These are phyloP conservation scores for Vandiemenella viatica DNA, from an alignment of 2,888 invertebrate species.

Conservation along the genomic window DNA sequence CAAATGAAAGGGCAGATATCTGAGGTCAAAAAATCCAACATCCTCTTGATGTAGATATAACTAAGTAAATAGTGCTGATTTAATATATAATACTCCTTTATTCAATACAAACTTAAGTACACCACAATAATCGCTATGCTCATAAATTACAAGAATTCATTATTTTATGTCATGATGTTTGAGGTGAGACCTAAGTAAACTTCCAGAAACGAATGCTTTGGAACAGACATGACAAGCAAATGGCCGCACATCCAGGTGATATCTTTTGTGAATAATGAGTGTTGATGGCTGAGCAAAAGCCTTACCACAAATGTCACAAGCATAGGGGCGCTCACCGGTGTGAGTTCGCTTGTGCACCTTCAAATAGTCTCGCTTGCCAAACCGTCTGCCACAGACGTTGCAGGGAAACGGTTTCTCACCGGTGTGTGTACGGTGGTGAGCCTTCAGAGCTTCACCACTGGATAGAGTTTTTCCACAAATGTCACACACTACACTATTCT, in stretches of 20 bases:
- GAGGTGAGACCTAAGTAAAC: slow-evolving; percentile 9
- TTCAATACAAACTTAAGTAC: no score
- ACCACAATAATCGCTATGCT: no score
- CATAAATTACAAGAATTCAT: no score
- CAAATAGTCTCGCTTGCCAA: slow-evolving; percentile 21
- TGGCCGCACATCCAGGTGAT: slow-evolving; percentile 22
- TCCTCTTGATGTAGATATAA: no score
- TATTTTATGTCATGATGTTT: no score
- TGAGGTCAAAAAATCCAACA: no score
- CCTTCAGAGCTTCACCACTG: neutral
- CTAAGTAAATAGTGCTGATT: no score
- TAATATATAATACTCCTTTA: no score
- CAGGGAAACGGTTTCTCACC: slow-evolving; percentile 15
- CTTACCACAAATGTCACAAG: slow-evolving; percentile 25
- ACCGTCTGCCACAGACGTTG: slow-evolving; percentile 23
- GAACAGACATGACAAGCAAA: slow-evolving; percentile 24
- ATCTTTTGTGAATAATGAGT: slow-evolving; percentile 28
- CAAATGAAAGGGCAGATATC: no score
- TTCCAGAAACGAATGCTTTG: slow-evolving; percentile 17
- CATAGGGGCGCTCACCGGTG: slow-evolving; percentile 20
- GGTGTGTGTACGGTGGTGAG: slow-evolving; percentile 12
- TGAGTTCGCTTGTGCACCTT: slow-evolving; percentile 24
- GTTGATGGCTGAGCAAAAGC: slow-evolving; percentile 28
- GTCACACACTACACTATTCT: slow-evolving; percentile 25
- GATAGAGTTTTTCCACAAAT: slow-evolving; percentile 26